Base-by-base conservation (phyloP, 2,113 vertebrate genomes). In the Corydoras maculifer region DNA sequence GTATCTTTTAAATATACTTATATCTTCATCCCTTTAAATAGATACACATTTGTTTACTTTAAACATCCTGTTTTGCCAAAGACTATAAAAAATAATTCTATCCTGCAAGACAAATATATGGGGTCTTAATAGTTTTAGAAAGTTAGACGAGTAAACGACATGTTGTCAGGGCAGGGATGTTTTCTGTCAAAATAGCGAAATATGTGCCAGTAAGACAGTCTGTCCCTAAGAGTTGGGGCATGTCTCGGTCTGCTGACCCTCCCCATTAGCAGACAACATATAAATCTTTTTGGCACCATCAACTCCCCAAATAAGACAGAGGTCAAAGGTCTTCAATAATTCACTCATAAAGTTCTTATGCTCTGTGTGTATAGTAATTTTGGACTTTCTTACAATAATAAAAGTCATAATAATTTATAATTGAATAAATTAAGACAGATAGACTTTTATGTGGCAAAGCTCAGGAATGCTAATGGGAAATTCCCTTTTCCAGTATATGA, bases 381-480 rank as follows among this genome's bases (percentile, higher is more conserved):
- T n/a, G 54, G 5, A 15, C 54, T 8, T 43, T 43, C 35, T 43
- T 5, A 43, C 35, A 43, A 43, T 43, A 43, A 43, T n/a, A n/a
- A n/a, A n/a, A 43, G 35, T 43, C 35, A 43, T 43, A 5, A 43
- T 5, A 43, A 43, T 43, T 43, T 43, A 43, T 43, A 43, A 43
- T 43, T 43, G 4, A 4, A 43, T 43, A 43, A 43, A 43, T 43
- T 43, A 43, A 43, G 35, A 43, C 35, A 5, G 7, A 25, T 25
- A 18, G 43, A 18, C 31, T 61, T 58, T 63, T 12, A 51, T 64
- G 55, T 58, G 58, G 62, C 62, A 77, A 15, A 9, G 65, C 29
- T 69, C 13, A 62, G 62, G 50, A 65, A 75, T 72, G 49, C 68
- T 30, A 10, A 31, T 57, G 62, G 66, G 49, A 43, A 60, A 65